phyloP scores from a whole-genome alignment of 2,888 invertebrate species.

The Campaea margaritaria region DNA sequence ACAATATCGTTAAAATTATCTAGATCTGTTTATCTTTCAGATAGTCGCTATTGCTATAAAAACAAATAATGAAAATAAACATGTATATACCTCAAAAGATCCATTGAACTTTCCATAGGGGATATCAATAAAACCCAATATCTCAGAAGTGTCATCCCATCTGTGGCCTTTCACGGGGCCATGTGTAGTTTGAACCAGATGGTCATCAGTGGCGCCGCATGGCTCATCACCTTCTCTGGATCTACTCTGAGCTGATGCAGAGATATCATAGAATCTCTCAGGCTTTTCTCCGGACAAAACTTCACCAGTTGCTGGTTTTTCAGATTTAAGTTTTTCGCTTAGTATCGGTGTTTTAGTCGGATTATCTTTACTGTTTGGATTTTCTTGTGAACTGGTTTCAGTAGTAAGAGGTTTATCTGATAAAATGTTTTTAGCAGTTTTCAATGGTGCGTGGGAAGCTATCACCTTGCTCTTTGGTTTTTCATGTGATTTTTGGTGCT shows the following conservation, averaged over 20 bases:
- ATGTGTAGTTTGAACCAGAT: conserved; percentile 51
- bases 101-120: conserved; percentile 61
- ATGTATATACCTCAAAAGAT: conserved; percentile 57
- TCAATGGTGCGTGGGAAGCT: neutral
- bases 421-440: neutral
- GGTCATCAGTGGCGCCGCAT: neutral
- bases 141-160: conserved; percentile 47
- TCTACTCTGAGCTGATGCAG: neutral
- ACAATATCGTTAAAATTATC: no score
- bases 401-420: neutral
- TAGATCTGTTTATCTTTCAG: no score
- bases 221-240: neutral
- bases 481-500: neutral
- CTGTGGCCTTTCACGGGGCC: conserved; percentile 57
- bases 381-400: conserved; percentile 6
- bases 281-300: conserved; percentile 3
- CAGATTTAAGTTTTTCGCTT: conserved; percentile 11
- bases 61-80: neutral
- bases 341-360: neutral
- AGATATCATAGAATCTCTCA: no score
- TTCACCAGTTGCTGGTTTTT: conserved; percentile 9
- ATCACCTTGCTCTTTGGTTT: neutral
- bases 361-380: neutral
- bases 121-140: conserved; percentile 63
- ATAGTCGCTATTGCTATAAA: no score